A percentile compares a stretch with the other conserved stretches of the same genome.
Conservation (phyloP, 2,888 invertebrate genomes). For the Anthoptus insignis region DNA sequence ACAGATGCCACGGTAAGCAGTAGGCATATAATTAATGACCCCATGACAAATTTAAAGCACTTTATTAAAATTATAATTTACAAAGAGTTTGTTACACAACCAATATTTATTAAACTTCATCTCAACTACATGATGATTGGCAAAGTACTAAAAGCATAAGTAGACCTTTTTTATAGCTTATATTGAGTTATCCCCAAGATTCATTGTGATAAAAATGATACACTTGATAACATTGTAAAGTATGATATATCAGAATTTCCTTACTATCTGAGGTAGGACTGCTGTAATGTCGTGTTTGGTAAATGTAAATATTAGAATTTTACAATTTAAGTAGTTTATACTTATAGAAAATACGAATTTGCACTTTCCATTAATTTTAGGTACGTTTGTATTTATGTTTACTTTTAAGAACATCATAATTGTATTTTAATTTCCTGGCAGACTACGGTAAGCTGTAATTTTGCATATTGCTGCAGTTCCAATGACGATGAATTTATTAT, state of each 20-base stretch:
- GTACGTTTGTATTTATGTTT: too few species aligned
- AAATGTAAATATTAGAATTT: too few species aligned
- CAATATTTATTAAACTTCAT: slow-evolving; percentile 25
- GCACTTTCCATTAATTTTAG: too few species aligned
- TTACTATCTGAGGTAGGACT: too few species aligned
- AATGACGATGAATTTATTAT: too few species aligned
- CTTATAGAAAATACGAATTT: too few species aligned
- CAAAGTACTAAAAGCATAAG: slow-evolving; percentile 35
- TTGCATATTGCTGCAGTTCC: too few species aligned
- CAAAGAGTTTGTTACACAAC: slow-evolving; percentile 4
- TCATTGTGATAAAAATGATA: slow-evolving; percentile 25
- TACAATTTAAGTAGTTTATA: too few species aligned
- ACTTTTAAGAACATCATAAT: too few species aligned
- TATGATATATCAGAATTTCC: too few species aligned
- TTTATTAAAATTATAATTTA: slow-evolving; percentile 8
- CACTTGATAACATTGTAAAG: slow-evolving; percentile 33
- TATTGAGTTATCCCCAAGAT: background rate
- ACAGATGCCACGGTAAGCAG: slow-evolving; percentile 47
- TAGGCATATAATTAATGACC: slow-evolving; percentile 47
- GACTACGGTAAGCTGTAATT: too few species aligned
- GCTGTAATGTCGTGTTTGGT: background rate
- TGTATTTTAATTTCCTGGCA: too few species aligned
- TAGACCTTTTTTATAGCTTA: slow-evolving; percentile 14
- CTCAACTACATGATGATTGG: slow-evolving; percentile 46
- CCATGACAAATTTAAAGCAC: slow-evolving; percentile 49